These are phyloP conservation scores for Aporrectodea caliginosa DNA, from an alignment of 1,140 invertebrate genomes.

Conservation along the genomic window DNA sequence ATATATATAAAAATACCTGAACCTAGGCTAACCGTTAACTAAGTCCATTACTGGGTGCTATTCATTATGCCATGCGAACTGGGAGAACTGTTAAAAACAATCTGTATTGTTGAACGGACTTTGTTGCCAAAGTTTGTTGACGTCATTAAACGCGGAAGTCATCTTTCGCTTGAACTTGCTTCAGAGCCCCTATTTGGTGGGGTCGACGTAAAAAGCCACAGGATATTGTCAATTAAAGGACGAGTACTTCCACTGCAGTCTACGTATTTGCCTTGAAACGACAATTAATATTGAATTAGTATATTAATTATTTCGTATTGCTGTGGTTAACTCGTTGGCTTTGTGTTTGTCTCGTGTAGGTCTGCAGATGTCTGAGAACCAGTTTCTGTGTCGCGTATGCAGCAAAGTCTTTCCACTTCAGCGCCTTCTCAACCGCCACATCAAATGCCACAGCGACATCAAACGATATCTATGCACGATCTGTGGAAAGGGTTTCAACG, in stretches of 20 bases:
- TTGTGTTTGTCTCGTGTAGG: slow-evolving; percentile 33
- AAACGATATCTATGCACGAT: slow-evolving; percentile 98
- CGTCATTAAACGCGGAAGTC: no score
- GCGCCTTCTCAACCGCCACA: slow-evolving; percentile 92
- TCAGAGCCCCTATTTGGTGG: no score
- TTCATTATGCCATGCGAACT: no score
- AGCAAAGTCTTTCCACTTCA: slow-evolving; percentile 91
- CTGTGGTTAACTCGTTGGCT: background rate
- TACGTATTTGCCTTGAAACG: background rate
- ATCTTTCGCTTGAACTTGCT: no score
- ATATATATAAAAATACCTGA: no score
- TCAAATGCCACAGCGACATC: slow-evolving; percentile 98
- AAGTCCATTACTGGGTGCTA: no score
- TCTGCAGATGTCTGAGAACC: slow-evolving; percentile 46
- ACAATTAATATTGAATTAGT: background rate
- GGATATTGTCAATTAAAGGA: no score
- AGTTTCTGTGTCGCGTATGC: slow-evolving; percentile 76
- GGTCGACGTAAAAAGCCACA: no score
- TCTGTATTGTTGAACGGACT: no score
- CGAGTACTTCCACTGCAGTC: background rate
- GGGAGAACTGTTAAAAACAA: no score
- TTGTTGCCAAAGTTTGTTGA: no score
- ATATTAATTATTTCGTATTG: background rate
- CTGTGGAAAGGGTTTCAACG: slow-evolving; percentile 99
- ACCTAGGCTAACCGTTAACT: no score